Evolutionary conservation across 2,797 vertebrate species (phyloP).

Genomic region (Rhynchonycteris naso): DNA sequence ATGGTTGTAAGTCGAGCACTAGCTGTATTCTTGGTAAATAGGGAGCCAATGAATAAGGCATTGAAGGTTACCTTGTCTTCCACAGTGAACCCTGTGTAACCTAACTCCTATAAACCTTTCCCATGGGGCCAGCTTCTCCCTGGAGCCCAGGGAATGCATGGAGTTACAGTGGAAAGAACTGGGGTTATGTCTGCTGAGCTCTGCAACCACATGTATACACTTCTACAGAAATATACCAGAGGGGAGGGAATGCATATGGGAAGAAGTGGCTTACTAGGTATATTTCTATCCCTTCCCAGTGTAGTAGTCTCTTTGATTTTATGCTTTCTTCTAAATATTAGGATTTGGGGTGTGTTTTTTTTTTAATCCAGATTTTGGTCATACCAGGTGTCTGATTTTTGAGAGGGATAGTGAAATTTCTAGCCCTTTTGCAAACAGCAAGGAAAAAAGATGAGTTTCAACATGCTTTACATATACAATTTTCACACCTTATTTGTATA

Average conservation of each 20-base stretch:
- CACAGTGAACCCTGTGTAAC: not conserved
- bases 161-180: not conserved
- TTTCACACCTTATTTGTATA: constrained; percentile 16
- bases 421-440: constrained; percentile 27
- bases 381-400: not conserved
- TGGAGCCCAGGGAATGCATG: not conserved
- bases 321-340: constrained; percentile 28
- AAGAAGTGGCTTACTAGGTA: not conserved
- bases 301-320: not conserved
- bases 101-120: not conserved
- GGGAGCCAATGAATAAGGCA: not conserved
- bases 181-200: not conserved
- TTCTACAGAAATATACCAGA: not conserved
- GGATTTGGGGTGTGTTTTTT: not conserved
- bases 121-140: not conserved
- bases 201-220: not conserved
- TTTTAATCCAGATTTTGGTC: not conserved
- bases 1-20: no score
- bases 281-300: not conserved
- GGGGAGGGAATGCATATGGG: not conserved
- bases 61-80: not conserved
- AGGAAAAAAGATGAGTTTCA: not conserved
- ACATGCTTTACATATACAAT: not conserved
- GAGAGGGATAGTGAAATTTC: not conserved
- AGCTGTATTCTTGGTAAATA: not conserved